A percentile compares a stretch with the other conserved stretches of the same genome.
Evolutionary conservation across 2,888 invertebrate species (phyloP).

Genomic region (Eupithecia inturbata): DNA sequence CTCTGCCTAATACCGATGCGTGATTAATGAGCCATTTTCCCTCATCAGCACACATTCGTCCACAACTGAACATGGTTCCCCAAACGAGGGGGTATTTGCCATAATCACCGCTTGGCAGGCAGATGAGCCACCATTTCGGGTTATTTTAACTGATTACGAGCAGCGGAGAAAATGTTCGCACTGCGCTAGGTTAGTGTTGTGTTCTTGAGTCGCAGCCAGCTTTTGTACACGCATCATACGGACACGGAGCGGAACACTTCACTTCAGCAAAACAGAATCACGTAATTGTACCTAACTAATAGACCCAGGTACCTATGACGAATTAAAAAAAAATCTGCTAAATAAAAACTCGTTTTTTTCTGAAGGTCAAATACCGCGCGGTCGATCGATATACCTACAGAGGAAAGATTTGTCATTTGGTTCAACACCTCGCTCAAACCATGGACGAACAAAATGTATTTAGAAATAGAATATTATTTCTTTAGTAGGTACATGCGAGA

Average conservation of each 20-base stretch:
- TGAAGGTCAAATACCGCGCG: background rate
- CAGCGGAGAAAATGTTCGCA: conserved; percentile 16
- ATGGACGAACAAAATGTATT: too few relatives aligned
- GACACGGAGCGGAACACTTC: background rate
- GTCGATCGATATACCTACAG: too few relatives aligned
- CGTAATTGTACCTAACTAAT: background rate
- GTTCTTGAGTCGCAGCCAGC: conserved; percentile 45
- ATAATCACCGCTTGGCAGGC: background rate
- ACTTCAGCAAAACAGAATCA: background rate
- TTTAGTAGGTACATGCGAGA: too few relatives aligned
- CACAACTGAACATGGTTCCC: background rate
- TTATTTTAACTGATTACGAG: conserved; percentile 38
- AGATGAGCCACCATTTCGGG: conserved; percentile 24
- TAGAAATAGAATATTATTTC: too few relatives aligned
- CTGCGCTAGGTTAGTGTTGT: conserved; percentile 36
- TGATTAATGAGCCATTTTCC: background rate
- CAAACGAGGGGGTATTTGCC: background rate
- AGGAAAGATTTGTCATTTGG: too few relatives aligned
- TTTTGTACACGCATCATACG: background rate
- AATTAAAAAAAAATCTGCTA: too few relatives aligned
- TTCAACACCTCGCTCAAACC: too few relatives aligned
- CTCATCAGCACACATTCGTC: background rate
- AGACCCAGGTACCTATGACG: too few relatives aligned
- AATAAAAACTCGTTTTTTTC: background rate
- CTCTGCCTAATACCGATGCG: too few relatives aligned